Percentiles rank a stretch among this genome's conserved stretches.
phyloP scores from a whole-genome alignment of 2,113 vertebrate species.

The Acrocephalus arundinaceus region DNA sequence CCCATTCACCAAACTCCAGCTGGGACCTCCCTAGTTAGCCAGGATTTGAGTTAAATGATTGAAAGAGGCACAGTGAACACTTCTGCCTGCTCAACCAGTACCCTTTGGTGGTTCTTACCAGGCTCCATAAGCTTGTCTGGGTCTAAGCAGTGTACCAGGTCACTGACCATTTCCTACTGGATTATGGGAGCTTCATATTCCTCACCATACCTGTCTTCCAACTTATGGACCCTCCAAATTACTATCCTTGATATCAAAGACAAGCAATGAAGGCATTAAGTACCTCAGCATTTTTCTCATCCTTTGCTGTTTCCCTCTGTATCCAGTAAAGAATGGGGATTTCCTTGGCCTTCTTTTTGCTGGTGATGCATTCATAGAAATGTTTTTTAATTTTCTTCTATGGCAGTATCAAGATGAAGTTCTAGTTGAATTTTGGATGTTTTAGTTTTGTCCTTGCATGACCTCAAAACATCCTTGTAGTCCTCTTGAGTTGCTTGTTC shows the following conservation, averaged over 20 bases:
- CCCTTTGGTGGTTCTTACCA: background rate
- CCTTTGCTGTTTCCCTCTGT: background rate
- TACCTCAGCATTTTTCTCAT: background rate
- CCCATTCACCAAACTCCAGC: no score
- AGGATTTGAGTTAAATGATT: background rate
- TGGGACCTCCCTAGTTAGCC: background rate
- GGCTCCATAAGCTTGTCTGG: background rate
- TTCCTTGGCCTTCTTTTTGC: background rate
- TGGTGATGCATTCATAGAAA: background rate
- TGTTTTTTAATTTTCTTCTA: background rate
- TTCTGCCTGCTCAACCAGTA: background rate
- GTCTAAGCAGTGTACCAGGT: background rate
- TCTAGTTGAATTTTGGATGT: background rate
- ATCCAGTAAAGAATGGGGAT: background rate
- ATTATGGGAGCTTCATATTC: background rate
- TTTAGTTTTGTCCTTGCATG: background rate
- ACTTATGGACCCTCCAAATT: fast-evolving
- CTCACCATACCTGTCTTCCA: background rate
- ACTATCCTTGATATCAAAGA: background rate
- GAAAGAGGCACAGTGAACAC: background rate
- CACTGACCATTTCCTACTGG: background rate
- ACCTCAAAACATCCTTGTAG: background rate
- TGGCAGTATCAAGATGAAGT: background rate
- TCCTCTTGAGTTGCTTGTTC: background rate
- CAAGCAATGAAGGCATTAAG: background rate